A percentile compares a stretch with the other conserved stretches of the same genome.
Conservation (phyloP, 2,888 invertebrate genomes). For the Lithodes maja region DNA sequence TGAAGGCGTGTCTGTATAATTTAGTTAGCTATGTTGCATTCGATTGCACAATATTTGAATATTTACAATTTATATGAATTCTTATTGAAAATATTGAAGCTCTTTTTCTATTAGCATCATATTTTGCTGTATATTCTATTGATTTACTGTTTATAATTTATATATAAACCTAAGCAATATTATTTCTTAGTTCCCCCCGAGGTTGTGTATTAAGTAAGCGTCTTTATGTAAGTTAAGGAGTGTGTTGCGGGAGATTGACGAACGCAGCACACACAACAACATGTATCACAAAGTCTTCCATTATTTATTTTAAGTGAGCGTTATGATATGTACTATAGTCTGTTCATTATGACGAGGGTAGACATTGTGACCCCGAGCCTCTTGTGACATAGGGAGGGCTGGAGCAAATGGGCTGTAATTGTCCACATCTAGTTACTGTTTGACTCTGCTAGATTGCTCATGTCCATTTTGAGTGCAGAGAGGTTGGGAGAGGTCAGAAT, state of each 20-base stretch:
- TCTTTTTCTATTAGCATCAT: conserved; percentile 1
- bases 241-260: conserved; percentile 40
- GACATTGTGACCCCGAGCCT: too few relatives aligned
- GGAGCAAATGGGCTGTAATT: too few relatives aligned
- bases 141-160: conserved; percentile 53
- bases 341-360: too few relatives aligned
- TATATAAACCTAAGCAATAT: conserved; percentile 43
- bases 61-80: too few relatives aligned
- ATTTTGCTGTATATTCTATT: conserved; percentile 18
- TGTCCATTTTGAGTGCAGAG: too few relatives aligned
- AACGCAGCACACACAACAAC: conserved; percentile 58
- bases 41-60: too few relatives aligned
- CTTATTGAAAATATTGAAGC: not conserved
- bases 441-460: too few relatives aligned
- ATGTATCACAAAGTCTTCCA: conserved; percentile 68
- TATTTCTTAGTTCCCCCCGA: conserved; percentile 40
- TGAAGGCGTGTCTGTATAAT: too few relatives aligned
- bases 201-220: conserved; percentile 42
- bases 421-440: too few relatives aligned
- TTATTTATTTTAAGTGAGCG: conserved; percentile 57
- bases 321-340: conserved; percentile 35
- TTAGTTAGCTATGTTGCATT: too few relatives aligned
- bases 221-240: conserved; percentile 58
- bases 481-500: too few relatives aligned
- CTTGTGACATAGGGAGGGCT: too few relatives aligned